These are phyloP conservation scores for Nasua narica DNA, from an alignment of 2,797 vertebrate genomes.

Conservation along the genomic window DNA sequence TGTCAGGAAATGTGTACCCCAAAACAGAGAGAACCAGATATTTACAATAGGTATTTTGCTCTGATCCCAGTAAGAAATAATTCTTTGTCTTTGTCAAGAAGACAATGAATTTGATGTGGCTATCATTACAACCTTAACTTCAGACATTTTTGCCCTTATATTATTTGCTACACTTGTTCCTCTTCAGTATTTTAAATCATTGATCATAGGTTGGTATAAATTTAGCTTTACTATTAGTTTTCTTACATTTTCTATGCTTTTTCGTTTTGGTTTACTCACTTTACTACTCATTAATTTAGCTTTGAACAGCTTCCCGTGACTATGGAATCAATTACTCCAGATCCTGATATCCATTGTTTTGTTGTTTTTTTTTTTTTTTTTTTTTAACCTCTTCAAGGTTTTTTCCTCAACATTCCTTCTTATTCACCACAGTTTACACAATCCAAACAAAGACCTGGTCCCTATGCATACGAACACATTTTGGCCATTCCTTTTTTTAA, in stretches of 20 bases:
- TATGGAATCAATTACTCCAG: not conserved
- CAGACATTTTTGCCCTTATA: not conserved
- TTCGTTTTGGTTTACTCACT: not conserved
- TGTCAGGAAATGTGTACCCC: not conserved
- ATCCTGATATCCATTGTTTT: not conserved
- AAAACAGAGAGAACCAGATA: not conserved
- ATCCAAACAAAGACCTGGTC: not conserved
- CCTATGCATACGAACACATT: not conserved
- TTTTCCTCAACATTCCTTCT: not conserved
- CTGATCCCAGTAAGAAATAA: not conserved
- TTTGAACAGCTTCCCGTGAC: not conserved
- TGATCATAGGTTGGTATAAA: not conserved
- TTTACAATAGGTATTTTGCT: not conserved
- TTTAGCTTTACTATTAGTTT: not conserved
- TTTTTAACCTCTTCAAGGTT: not conserved
- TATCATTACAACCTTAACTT: not conserved
- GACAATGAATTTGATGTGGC: not conserved
- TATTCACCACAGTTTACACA: not conserved
- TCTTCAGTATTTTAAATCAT: not conserved
- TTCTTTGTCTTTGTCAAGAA: not conserved
- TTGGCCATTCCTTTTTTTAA: not conserved
- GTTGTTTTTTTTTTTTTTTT: not conserved
- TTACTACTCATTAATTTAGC: not conserved
- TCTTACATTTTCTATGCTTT: not conserved
- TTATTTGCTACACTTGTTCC: not conserved